These are phyloP conservation scores for Lasioglossum villosulum DNA, from an alignment of 2,888 invertebrate genomes.

Conservation along the genomic window DNA sequence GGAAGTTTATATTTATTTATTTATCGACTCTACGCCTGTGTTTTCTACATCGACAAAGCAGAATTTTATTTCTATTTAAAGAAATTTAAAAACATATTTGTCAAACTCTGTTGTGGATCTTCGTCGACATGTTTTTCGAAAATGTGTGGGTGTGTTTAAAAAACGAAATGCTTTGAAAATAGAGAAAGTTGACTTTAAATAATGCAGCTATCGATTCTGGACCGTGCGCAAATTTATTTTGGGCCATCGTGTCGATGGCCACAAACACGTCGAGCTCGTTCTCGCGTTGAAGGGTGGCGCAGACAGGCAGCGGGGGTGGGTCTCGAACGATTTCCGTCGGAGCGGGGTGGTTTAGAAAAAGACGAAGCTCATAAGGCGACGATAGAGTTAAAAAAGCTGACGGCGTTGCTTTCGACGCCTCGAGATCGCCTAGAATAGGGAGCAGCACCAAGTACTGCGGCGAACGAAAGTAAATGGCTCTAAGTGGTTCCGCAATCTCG, in stretches of 20 bases:
- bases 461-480: conserved; percentile 64
- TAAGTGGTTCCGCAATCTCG: conserved; percentile 66
- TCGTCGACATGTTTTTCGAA: too few species aligned
- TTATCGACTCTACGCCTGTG: too few species aligned
- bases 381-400: conserved; percentile 76
- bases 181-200: neutral
- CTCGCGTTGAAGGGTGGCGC: conserved; percentile 49
- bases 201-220: conserved; percentile 13
- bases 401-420: conserved; percentile 61
- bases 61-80: too few species aligned
- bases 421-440: conserved; percentile 58
- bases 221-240: conserved; percentile 31
- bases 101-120: too few species aligned
- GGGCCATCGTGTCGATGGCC: conserved; percentile 38
- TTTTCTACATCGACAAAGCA: too few species aligned
- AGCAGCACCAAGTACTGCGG: conserved; percentile 48
- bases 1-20: too few species aligned
- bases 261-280: conserved; percentile 10
- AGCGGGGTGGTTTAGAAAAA: conserved; percentile 29
- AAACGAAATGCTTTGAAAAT: neutral
- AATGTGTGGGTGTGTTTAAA: too few species aligned
- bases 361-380: conserved; percentile 48
- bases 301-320: conserved; percentile 25
- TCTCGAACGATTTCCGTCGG: conserved; percentile 17
- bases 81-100: too few species aligned